phyloP scores from a whole-genome alignment of 2,888 invertebrate genomes.

The Pecten maximus region DNA sequence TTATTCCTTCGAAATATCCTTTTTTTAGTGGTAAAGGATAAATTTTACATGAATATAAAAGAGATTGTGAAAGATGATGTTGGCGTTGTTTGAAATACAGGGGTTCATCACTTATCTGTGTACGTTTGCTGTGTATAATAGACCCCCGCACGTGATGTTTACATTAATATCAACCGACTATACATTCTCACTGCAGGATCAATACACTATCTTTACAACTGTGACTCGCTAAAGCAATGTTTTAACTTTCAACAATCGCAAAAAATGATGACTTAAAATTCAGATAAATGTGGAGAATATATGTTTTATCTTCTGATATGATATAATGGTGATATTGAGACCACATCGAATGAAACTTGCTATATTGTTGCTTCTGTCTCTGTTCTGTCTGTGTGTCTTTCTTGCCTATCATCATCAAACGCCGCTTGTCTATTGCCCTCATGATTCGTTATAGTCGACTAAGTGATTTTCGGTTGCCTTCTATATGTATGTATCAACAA shows the following conservation, averaged over 20 bases:
- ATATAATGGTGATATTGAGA: no score
- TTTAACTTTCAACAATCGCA: neutral
- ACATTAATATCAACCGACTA: neutral
- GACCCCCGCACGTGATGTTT: neutral
- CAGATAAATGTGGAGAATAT: neutral
- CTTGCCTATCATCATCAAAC: no score
- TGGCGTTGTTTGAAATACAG: neutral
- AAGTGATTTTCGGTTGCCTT: no score
- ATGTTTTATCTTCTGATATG: no score
- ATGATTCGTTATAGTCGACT: no score
- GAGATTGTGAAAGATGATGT: neutral
- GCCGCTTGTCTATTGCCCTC: no score
- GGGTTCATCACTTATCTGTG: neutral
- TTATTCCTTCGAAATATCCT: neutral
- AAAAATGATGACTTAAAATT: neutral
- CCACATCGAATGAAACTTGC: no score
- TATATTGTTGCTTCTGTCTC: no score
- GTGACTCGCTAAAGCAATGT: neutral
- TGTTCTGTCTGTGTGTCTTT: no score
- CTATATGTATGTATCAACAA: no score
- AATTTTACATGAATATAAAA: neutral
- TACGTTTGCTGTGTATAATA: neutral
- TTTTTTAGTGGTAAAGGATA: neutral
- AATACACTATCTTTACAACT: neutral
- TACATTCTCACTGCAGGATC: neutral